Conservation (phyloP, 1,140 invertebrate species). For the Dendrolimus punctatus region DNA sequence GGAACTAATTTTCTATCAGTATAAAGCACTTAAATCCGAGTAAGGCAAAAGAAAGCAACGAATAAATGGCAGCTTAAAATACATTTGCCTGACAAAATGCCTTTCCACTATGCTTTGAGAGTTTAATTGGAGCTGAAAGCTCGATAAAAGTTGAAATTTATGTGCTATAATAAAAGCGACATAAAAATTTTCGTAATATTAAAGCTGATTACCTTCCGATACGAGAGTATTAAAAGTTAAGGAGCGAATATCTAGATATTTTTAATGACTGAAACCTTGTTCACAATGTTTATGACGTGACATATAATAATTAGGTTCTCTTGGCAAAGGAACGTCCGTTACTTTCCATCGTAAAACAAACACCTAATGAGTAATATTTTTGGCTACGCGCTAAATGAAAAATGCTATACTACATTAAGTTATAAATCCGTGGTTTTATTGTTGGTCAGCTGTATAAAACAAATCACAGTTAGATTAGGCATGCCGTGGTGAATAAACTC, state of each 20-base stretch:
- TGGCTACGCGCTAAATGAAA: no score
- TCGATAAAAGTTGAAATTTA: constrained; percentile 13
- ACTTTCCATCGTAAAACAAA: no score
- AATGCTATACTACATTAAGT: no score
- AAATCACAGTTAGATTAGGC: no score
- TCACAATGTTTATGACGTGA: neutral
- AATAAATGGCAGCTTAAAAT: neutral
- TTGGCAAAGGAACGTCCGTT: no score
- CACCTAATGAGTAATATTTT: no score
- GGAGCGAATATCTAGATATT: neutral
- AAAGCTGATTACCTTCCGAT: constrained; percentile 5
- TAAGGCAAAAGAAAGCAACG: neutral
- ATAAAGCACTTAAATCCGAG: neutral
- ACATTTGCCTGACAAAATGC: constrained; percentile 1
- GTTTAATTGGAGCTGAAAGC: constrained; percentile 9
- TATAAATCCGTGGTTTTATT: no score
- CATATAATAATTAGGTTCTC: no score
- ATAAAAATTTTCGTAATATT: constrained; percentile 10
- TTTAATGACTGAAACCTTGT: neutral
- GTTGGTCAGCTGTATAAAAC: no score
- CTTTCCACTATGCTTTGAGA: neutral
- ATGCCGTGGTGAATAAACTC: no score
- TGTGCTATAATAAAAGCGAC: constrained; percentile 11
- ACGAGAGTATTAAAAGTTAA: constrained; percentile 1
- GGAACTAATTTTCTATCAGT: no score